A percentile compares a stretch with the other conserved stretches of the same genome.
phyloP scores from a whole-genome alignment of 2,797 vertebrate species.

The Taeniopygia guttata region DNA sequence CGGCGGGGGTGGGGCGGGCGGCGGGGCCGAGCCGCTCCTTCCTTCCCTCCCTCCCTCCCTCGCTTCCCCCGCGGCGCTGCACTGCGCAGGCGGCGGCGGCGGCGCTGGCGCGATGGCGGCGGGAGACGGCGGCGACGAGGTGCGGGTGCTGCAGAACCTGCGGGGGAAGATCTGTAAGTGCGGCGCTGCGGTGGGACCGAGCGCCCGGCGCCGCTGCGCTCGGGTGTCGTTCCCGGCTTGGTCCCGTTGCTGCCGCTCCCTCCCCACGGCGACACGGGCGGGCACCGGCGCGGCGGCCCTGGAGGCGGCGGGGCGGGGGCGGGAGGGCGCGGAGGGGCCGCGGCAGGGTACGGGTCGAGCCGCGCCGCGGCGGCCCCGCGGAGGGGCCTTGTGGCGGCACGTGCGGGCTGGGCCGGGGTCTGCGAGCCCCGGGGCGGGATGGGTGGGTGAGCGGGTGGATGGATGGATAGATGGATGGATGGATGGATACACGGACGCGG shows the following conservation, averaged over 20 bases:
- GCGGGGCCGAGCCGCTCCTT: neutral
- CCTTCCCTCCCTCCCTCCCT: neutral
- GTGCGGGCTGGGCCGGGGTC: neutral
- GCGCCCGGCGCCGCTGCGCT: neutral
- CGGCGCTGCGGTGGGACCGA: neutral
- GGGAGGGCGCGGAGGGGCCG: neutral
- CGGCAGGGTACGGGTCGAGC: neutral
- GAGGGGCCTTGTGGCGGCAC: neutral
- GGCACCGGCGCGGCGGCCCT: neutral
- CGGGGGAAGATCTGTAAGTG: slow-evolving; percentile 97
- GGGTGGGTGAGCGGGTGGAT: neutral
- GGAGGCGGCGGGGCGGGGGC: neutral
- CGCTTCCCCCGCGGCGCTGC: neutral
- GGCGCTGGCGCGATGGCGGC: slow-evolving; percentile 46
- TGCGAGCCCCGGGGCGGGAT: neutral
- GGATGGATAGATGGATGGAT: too few species aligned
- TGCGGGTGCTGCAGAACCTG: slow-evolving; percentile 93
- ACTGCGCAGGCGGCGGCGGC: slow-evolving; percentile 1
- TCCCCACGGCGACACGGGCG: neutral
- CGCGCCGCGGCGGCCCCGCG: neutral
- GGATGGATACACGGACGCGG: neutral
- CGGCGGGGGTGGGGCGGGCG: neutral
- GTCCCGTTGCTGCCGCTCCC: neutral
- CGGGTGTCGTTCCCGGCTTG: neutral
- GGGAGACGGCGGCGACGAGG: slow-evolving; percentile 69